phyloP scores from a whole-genome alignment of 2,888 invertebrate genomes.

The Cephus nigrinus region DNA sequence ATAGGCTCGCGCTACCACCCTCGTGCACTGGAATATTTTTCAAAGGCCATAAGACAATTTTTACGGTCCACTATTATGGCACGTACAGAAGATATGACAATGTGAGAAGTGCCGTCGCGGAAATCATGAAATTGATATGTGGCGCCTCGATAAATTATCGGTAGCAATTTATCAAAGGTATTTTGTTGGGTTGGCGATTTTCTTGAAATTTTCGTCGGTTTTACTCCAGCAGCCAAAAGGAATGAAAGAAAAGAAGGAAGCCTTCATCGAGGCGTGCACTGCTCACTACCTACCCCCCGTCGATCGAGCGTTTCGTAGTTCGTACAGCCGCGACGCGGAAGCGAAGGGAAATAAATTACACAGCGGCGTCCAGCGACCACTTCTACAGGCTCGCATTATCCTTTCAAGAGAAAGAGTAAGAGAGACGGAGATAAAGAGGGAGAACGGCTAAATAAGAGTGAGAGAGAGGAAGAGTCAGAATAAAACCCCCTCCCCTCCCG shows the following conservation, averaged over 20 bases:
- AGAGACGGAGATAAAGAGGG: background rate
- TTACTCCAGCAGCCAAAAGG: conserved; percentile 23
- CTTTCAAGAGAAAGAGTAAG: conserved; percentile 14
- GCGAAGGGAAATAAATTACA: conserved; percentile 62
- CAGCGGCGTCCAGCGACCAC: conserved; percentile 49
- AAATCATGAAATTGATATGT: conserved; percentile 49
- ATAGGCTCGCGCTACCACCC: background rate
- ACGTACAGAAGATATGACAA: background rate
- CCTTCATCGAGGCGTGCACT: conserved; percentile 44
- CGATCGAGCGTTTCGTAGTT: conserved; percentile 53
- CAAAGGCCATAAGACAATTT: background rate
- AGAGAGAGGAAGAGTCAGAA: background rate
- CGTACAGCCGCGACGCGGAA: conserved; percentile 60
- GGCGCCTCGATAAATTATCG: conserved; percentile 49
- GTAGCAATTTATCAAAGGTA: conserved; percentile 52
- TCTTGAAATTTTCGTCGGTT: conserved; percentile 57
- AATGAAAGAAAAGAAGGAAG: conserved; percentile 28
- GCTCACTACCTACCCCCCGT: conserved; percentile 47
- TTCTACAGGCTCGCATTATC: conserved; percentile 43
- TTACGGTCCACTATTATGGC: background rate
- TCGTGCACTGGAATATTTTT: background rate
- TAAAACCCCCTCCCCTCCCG: conserved; percentile 19
- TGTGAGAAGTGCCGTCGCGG: conserved; percentile 26
- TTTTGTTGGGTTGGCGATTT: conserved; percentile 51
- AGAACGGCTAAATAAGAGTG: background rate